Evolutionary conservation across 2,888 invertebrate species (phyloP), one percentile per base, ranked within the genome.

Genomic region (Rhingia rostrata): DNA sequence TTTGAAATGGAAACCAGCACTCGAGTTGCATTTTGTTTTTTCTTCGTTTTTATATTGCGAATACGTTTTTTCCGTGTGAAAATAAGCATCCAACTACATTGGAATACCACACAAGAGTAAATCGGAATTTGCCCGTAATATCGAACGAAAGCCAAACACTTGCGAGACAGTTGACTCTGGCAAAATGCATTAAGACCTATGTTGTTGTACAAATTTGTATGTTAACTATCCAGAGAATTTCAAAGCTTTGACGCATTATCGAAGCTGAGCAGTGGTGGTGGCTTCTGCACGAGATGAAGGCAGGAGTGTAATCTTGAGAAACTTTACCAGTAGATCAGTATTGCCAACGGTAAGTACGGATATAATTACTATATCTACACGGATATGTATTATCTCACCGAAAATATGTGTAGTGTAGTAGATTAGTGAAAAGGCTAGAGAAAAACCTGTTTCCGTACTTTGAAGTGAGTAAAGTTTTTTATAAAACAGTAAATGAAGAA

Each of bases 131-230:
- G 74, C 47, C 60, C 35, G 74, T 56, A 74, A 61, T 49, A 80
- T 61, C 67, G 61, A 54, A 60, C 64, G 22, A 79, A 54, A 61
- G 66, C 74, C 51, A 73, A 66, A 67, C 60, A 60, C 70, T 66
- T 45, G 35, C 70, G 70, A 72, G 70, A 54, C 47, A 49, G 66
- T 54, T 61, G 66, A 49, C 32, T 77, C 54, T 70, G 39, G 72
- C 72, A 67, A 72, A 72, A 66, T 82, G 72, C 78, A 82, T 56
- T 54, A 58, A 45, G 45, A 37, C 51, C 35, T 10, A 43, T 56
- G 63, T 35, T 64, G 64, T 77, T 66, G 66, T 72, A 70, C 82
- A 61, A 66, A 72, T 80, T 63, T 64, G 56, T 74, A 54, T 61
- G 43, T 43, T 54, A 73, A 74, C 80, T 39, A 61, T 56, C 51